Evolutionary conservation across 1,140 invertebrate species (phyloP).

Genomic region (Holotrichia oblita): DNA sequence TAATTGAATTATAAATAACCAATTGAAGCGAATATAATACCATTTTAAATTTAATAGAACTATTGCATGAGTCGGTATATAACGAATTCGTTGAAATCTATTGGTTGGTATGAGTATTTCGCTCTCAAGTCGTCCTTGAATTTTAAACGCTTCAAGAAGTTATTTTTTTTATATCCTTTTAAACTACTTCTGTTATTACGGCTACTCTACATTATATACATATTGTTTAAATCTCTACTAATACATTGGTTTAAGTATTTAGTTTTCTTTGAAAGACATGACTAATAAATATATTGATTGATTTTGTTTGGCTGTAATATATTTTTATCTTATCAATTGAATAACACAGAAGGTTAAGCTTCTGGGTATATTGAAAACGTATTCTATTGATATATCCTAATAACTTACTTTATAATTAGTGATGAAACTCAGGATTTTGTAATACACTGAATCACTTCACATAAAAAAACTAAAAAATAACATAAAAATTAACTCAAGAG

Average conservation of each 20-base stretch:
- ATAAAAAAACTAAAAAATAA: neutral
- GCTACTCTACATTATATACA: no score
- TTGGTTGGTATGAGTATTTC: no score
- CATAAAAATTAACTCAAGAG: neutral
- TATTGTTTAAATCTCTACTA: neutral
- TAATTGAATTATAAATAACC: no score
- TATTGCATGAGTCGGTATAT: no score
- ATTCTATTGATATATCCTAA: neutral
- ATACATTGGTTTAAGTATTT: neutral
- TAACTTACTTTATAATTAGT: neutral
- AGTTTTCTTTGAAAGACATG: neutral
- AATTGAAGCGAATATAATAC: no score
- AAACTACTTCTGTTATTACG: neutral
- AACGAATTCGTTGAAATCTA: no score
- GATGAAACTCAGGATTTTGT: neutral
- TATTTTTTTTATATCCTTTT: neutral
- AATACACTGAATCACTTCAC: slow-evolving; percentile 7
- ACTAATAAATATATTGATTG: neutral
- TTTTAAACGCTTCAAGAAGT: neutral
- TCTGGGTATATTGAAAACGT: neutral
- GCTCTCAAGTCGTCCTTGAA: neutral
- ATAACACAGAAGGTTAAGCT: neutral
- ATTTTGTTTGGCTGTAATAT: neutral
- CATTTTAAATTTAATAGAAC: no score
- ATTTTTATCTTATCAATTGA: neutral